A percentile compares a stretch with the other conserved stretches of the same genome.
phyloP scores from a whole-genome alignment of 1,140 invertebrate species.

The Polypedilum pembai region DNA sequence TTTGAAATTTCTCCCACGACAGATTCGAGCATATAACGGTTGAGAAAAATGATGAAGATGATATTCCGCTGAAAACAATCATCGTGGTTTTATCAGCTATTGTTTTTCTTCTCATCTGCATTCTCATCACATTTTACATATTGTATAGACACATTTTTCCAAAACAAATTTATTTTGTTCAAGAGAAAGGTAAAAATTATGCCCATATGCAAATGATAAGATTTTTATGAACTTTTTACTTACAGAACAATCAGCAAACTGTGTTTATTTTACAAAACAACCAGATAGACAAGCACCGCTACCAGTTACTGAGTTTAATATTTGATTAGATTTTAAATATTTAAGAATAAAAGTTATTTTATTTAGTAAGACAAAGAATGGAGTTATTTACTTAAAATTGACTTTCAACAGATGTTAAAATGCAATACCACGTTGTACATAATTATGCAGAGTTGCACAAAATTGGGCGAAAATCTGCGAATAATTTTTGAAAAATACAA shows the following conservation, averaged over 20 bases:
- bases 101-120: slow-evolving; percentile 2
- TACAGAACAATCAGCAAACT: not conserved
- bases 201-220: not conserved
- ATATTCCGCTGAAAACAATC: not conserved
- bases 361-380: not conserved
- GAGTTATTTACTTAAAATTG: no score
- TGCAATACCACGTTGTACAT: no score
- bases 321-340: not conserved
- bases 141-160: not conserved
- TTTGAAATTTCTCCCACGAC: not conserved
- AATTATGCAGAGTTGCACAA: no score
- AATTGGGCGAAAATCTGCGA: no score
- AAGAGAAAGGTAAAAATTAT: not conserved
- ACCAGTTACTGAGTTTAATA: not conserved
- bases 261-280: slow-evolving; percentile 4
- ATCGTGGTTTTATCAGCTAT: not conserved
- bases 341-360: not conserved
- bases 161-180: not conserved
- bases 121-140: not conserved
- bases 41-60: not conserved
- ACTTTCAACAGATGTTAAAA: no score
- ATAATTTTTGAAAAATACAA: no score
- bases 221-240: not conserved
- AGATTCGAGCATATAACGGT: not conserved
- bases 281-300: not conserved